Percentiles rank a stretch among this genome's conserved stretches.
These are phyloP conservation scores for Thunnus albacares DNA, from an alignment of 2,797 vertebrate genomes.

Conservation along the genomic window DNA sequence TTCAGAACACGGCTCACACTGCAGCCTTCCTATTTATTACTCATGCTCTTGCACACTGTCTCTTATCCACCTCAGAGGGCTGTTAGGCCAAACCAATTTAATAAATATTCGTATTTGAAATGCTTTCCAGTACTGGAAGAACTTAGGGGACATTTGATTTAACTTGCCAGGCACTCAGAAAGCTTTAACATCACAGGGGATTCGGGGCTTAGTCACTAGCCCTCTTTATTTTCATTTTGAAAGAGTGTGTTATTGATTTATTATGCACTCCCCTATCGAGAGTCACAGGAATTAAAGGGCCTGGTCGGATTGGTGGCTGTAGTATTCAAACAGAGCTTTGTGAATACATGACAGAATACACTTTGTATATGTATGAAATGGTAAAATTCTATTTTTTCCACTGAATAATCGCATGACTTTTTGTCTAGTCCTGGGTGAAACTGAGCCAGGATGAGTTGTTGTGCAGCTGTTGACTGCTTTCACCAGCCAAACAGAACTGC, in stretches of 20 bases:
- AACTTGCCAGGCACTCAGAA: constrained; percentile 65
- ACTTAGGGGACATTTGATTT: constrained; percentile 68
- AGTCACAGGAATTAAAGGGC: constrained; percentile 61
- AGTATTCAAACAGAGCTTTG: constrained; percentile 52
- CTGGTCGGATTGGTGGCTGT: constrained; percentile 50
- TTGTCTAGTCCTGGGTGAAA: constrained; percentile 22
- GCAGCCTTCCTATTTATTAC: constrained; percentile 62
- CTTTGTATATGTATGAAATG: background rate
- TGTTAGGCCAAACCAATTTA: constrained; percentile 68
- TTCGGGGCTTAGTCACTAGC: constrained; percentile 62
- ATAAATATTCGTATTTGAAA: constrained; percentile 76
- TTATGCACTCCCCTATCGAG: constrained; percentile 58
- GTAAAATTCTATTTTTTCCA: constrained; percentile 10
- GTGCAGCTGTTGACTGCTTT: constrained; percentile 46
- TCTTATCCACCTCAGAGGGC: constrained; percentile 65
- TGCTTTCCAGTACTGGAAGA: constrained; percentile 66
- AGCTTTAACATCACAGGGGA: constrained; percentile 68
- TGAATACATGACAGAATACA: constrained; percentile 42
- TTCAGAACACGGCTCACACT: constrained; percentile 64
- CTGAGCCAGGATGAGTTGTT: constrained; percentile 32
- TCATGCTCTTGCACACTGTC: constrained; percentile 53
- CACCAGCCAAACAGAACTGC: constrained; percentile 30
- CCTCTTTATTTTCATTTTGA: constrained; percentile 74
- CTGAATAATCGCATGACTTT: constrained; percentile 27
- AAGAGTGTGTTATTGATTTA: constrained; percentile 78